Conservation (phyloP, 2,113 vertebrate genomes). For the Rhea americana region DNA sequence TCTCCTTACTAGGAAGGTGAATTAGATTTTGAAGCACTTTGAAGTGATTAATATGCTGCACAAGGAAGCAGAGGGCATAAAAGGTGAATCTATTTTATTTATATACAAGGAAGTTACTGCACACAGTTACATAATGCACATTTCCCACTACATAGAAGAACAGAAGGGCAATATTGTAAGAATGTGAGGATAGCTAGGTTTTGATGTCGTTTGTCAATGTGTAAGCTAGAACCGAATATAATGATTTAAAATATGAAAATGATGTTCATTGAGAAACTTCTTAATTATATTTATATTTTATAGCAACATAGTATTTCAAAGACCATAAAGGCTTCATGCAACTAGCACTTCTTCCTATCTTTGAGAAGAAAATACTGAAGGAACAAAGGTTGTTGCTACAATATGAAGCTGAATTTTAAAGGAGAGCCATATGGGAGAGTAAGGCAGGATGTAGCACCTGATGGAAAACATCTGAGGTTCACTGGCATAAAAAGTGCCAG, state of each 20-base stretch:
- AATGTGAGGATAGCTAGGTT: background rate
- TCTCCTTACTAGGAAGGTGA: background rate
- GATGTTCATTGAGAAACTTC: background rate
- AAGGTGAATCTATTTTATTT: background rate
- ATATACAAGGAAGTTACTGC: background rate
- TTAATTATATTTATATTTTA: background rate
- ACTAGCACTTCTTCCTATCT: background rate
- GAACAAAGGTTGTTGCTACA: background rate
- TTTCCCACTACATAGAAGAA: background rate
- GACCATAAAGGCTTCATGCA: background rate
- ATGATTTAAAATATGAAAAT: background rate
- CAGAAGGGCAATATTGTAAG: background rate
- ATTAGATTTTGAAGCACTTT: slow-evolving; percentile 7
- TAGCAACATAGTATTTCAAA: background rate
- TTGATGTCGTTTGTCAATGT: background rate
- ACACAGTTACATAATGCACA: background rate
- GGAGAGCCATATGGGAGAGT: background rate
- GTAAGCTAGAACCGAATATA: background rate
- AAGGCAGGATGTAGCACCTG: fast-evolving
- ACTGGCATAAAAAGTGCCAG: background rate
- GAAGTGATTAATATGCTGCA: background rate
- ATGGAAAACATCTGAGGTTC: background rate
- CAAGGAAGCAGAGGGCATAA: background rate
- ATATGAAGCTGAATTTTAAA: background rate
- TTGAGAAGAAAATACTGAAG: background rate